phyloP scores from a whole-genome alignment of 2,797 vertebrate genomes.

The Halcyon leucocephala region DNA sequence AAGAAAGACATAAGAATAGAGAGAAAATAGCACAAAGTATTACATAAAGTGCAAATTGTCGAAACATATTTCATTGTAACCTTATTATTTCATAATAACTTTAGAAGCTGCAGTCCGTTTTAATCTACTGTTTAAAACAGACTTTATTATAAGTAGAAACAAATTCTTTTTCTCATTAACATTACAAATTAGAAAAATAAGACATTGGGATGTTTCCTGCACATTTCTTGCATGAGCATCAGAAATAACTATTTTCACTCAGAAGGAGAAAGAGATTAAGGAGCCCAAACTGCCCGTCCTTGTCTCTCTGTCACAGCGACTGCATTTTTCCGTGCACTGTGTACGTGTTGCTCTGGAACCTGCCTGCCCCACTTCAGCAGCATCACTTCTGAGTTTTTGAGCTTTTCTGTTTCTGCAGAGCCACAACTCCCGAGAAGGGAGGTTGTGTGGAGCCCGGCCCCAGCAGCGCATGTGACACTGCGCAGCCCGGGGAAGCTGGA shows the following conservation, averaged over 20 bases:
- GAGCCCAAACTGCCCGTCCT: neutral
- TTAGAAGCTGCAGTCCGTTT: neutral
- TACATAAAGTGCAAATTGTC: neutral
- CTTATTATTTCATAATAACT: neutral
- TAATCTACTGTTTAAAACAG: neutral
- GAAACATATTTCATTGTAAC: neutral
- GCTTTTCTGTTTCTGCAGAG: neutral
- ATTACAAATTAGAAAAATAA: slow-evolving; percentile 39
- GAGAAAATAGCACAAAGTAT: neutral
- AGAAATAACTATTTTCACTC: neutral
- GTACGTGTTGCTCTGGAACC: neutral
- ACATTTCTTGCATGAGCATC: slow-evolving; percentile 1
- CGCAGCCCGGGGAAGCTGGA: neutral
- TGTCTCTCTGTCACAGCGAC: neutral
- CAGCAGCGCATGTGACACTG: neutral
- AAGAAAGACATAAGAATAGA: neutral
- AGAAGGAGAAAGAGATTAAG: slow-evolving; percentile 9
- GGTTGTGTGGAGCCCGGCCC: neutral
- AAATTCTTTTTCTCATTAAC: slow-evolving; percentile 9
- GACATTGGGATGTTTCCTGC: neutral
- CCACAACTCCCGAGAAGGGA: neutral
- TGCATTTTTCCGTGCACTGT: neutral
- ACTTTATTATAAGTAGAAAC: slow-evolving; percentile 35
- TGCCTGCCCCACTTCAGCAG: neutral
- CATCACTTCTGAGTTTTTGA: neutral